These are phyloP conservation scores for Crypturellus undulatus DNA, from an alignment of 2,113 vertebrate genomes.

Conservation along the genomic window DNA sequence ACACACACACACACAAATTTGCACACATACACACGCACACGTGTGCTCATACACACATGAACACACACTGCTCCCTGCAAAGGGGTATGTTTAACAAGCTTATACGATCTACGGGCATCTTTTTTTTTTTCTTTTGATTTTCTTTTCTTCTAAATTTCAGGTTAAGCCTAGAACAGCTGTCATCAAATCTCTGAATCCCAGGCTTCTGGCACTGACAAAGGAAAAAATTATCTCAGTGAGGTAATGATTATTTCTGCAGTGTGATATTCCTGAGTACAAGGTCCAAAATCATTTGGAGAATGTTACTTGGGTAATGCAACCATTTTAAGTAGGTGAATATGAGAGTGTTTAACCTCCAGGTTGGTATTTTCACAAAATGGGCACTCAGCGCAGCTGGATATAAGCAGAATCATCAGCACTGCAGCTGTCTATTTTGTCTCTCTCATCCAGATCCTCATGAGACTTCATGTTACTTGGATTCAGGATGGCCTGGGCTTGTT, in stretches of 20 bases:
- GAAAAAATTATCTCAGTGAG: background rate
- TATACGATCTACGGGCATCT: background rate
- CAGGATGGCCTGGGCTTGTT: background rate
- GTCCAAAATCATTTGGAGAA: background rate
- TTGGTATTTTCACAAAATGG: background rate
- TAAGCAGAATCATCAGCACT: background rate
- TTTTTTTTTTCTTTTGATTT: too few species aligned
- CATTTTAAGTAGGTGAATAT: background rate
- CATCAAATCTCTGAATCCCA: background rate
- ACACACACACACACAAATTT: background rate
- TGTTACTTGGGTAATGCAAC: background rate
- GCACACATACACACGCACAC: too few species aligned
- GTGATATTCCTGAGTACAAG: background rate
- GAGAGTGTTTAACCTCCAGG: background rate
- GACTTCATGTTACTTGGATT: background rate
- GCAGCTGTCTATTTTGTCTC: background rate
- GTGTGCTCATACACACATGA: too few species aligned
- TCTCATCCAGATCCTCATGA: background rate
- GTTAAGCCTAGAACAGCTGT: background rate
- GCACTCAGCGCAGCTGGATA: background rate
- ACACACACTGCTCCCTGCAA: background rate
- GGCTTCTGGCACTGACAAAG: background rate
- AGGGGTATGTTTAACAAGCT: background rate
- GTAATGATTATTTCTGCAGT: background rate
- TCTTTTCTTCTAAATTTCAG: background rate